phyloP scores from a whole-genome alignment of 92 coral and sea anemone species.

The Palythoa grandis region DNA sequence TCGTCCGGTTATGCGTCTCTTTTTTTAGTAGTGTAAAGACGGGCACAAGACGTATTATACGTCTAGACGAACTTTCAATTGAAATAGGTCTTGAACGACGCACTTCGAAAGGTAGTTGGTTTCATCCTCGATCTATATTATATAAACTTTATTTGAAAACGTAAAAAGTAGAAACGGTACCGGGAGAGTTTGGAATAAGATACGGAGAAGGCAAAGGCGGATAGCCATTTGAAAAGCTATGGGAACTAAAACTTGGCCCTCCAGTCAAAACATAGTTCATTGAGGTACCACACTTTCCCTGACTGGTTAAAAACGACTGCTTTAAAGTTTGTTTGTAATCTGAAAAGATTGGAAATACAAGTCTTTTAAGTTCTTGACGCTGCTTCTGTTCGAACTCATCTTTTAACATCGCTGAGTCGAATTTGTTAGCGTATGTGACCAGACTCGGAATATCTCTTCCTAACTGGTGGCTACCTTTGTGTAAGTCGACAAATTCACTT shows the following conservation, averaged over 20 bases:
- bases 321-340: not conserved
- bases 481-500: not conserved
- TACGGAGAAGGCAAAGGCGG: not conserved
- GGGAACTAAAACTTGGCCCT: not conserved
- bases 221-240: not conserved
- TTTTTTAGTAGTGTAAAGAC: no score
- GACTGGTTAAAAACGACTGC: not conserved
- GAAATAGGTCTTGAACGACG: no score
- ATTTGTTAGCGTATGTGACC: not conserved
- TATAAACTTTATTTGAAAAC: no score
- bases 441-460: not conserved
- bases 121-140: no score
- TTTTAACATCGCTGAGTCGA: not conserved
- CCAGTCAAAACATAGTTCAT: not conserved
- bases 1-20: no score
- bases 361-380: not conserved
- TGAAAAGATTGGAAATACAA: not conserved
- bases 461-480: not conserved
- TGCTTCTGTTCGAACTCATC: not conserved
- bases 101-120: no score
- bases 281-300: not conserved
- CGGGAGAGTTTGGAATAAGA: not conserved
- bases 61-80: no score
- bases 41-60: no score
- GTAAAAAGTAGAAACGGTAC: not conserved